phyloP scores from a whole-genome alignment of 2,113 vertebrate genomes.

The Heterotis niloticus region DNA sequence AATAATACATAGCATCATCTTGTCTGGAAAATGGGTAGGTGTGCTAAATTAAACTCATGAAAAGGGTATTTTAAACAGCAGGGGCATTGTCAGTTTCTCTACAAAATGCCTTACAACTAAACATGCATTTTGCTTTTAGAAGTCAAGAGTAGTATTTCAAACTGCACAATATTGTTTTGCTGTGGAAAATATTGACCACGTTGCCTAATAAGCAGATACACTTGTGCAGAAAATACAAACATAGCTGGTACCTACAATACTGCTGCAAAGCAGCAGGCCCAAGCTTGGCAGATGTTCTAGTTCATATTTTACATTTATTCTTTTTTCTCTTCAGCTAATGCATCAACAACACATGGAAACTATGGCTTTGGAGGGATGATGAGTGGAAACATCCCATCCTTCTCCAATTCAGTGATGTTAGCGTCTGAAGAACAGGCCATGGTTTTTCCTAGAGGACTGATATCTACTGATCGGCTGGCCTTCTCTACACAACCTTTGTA shows the following conservation, averaged over 20 bases:
- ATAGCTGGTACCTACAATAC: slow-evolving; percentile 48
- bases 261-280: slow-evolving; percentile 34
- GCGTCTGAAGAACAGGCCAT: slow-evolving; percentile 65
- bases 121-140: neutral
- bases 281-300: slow-evolving; percentile 58
- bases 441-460: slow-evolving; percentile 69
- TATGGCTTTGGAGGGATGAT: slow-evolving; percentile 53
- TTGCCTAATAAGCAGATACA: slow-evolving; percentile 45
- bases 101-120: neutral
- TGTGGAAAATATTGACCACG: slow-evolving; percentile 49
- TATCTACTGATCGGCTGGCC: too few relatives aligned
- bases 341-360: slow-evolving; percentile 68
- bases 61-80: neutral
- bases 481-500: too few relatives aligned
- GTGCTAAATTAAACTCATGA: neutral
- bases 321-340: slow-evolving; percentile 40
- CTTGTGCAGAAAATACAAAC: slow-evolving; percentile 50
- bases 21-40: neutral
- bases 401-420: slow-evolving; percentile 69
- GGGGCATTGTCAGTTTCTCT: neutral
- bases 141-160: neutral
- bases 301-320: slow-evolving; percentile 51
- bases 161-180: slow-evolving; percentile 31
- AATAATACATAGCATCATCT: neutral
- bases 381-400: slow-evolving; percentile 79